Conservation (phyloP, 2,113 vertebrate species). For the Alectura lathami region DNA sequence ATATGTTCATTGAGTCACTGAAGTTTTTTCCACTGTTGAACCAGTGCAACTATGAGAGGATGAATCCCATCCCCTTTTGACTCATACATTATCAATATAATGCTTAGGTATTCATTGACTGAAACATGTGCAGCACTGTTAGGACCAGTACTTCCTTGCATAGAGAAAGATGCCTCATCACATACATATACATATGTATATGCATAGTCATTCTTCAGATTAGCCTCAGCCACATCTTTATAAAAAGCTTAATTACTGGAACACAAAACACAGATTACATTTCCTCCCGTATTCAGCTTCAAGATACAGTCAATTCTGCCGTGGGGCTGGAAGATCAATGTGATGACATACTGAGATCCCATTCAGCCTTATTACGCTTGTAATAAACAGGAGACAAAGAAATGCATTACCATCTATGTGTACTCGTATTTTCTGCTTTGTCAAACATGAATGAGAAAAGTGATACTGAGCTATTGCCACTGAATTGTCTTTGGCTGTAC, state of each 20-base stretch:
- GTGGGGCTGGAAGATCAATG: slow-evolving; percentile 42
- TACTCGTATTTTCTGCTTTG: neutral
- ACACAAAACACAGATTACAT: slow-evolving; percentile 58
- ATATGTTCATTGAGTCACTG: slow-evolving; percentile 19
- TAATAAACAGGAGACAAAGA: slow-evolving; percentile 43
- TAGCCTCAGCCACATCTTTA: slow-evolving; percentile 54
- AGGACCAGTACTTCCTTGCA: neutral
- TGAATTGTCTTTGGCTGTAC: neutral
- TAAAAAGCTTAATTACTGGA: slow-evolving; percentile 64
- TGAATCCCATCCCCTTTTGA: slow-evolving; percentile 54
- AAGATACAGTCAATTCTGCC: slow-evolving; percentile 41
- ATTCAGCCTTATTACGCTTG: neutral
- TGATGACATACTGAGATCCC: slow-evolving; percentile 28
- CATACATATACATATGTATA: slow-evolving; percentile 17
- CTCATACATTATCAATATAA: slow-evolving; percentile 38
- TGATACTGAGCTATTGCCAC: neutral
- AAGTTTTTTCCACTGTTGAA: slow-evolving; percentile 56
- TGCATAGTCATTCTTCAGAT: slow-evolving; percentile 63
- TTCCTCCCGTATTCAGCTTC: slow-evolving; percentile 49
- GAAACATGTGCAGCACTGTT: slow-evolving; percentile 12
- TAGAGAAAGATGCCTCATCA: slow-evolving; percentile 33
- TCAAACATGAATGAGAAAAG: neutral
- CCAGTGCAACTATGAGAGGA: slow-evolving; percentile 37
- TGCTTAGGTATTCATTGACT: slow-evolving; percentile 32
- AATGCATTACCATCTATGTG: neutral